Conservation (phyloP, 1,140 invertebrate species). For the Drosophila tropicalis region DNA sequence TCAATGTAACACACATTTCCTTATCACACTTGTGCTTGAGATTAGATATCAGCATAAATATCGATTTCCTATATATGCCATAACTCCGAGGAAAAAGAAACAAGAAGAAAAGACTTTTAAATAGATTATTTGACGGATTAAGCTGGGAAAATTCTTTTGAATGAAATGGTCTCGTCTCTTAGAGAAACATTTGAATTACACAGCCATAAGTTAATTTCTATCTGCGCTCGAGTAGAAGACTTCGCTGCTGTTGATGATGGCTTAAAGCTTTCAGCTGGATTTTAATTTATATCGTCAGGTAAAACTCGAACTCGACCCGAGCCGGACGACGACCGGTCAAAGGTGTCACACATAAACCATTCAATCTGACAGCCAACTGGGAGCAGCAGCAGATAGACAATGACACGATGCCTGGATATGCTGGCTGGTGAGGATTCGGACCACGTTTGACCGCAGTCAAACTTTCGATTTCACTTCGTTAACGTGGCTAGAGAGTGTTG, state of each 20-base stretch:
- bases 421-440: conserved; percentile 49
- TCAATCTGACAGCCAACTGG: conserved; percentile 70
- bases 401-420: conserved; percentile 29
- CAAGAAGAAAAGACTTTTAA: too few species aligned
- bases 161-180: too few species aligned
- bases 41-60: too few species aligned
- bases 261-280: conserved; percentile 43
- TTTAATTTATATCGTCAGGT: conserved; percentile 70
- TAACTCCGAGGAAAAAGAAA: too few species aligned
- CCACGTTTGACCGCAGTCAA: conserved; percentile 63
- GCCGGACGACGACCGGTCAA: conserved; percentile 69
- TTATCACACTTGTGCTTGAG: too few species aligned
- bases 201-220: not conserved
- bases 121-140: too few species aligned
- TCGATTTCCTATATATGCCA: too few species aligned
- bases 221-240: not conserved
- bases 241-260: not conserved
- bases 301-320: conserved; percentile 42
- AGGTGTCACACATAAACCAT: conserved; percentile 80
- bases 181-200: too few species aligned
- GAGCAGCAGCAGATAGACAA: conserved; percentile 20
- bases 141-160: too few species aligned
- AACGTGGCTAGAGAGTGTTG: conserved; percentile 53
- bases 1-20: not conserved
- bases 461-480: conserved; percentile 80